These are phyloP conservation scores for Sorex maritimensis DNA, from an alignment of 2,797 vertebrate species.

Conservation along the genomic window DNA sequence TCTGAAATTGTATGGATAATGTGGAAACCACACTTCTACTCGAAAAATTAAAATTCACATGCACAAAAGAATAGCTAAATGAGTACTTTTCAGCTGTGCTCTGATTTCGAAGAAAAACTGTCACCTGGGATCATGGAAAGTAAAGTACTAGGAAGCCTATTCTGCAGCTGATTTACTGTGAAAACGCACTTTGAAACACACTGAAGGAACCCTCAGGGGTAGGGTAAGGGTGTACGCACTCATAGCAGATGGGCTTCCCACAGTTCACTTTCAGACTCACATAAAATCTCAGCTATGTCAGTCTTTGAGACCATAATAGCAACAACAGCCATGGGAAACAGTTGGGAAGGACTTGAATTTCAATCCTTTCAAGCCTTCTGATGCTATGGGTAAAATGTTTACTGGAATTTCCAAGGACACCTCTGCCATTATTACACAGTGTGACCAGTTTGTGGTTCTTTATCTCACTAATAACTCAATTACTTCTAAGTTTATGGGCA, in stretches of 20 bases:
- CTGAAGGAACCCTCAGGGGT: slow-evolving; percentile 35
- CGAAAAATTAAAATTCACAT: slow-evolving; percentile 49
- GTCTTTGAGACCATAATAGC: slow-evolving; percentile 69
- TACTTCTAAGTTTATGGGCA: slow-evolving; percentile 52
- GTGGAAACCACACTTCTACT: slow-evolving; percentile 24
- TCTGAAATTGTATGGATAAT: slow-evolving; percentile 24
- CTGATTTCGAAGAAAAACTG: slow-evolving; percentile 44
- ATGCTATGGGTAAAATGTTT: slow-evolving; percentile 60
- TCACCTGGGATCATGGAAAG: not conserved
- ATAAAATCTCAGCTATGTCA: slow-evolving; percentile 68
- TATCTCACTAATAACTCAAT: slow-evolving; percentile 36
- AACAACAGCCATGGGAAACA: slow-evolving; percentile 75
- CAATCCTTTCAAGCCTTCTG: slow-evolving; percentile 69
- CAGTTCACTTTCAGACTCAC: slow-evolving; percentile 60
- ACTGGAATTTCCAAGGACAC: slow-evolving; percentile 60
- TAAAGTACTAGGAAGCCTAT: slow-evolving; percentile 51
- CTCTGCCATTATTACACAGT: slow-evolving; percentile 14
- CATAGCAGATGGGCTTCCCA: not conserved
- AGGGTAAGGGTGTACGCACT: not conserved
- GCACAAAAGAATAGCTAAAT: not conserved
- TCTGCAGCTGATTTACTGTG: slow-evolving; percentile 50
- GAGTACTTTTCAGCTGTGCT: not conserved
- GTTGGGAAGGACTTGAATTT: slow-evolving; percentile 73
- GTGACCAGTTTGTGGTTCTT: not conserved
- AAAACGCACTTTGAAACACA: slow-evolving; percentile 65